Evolutionary conservation across 2,888 invertebrate species (phyloP), one percentile per base, ranked within the genome.

Genomic region (Busseola fusca): DNA sequence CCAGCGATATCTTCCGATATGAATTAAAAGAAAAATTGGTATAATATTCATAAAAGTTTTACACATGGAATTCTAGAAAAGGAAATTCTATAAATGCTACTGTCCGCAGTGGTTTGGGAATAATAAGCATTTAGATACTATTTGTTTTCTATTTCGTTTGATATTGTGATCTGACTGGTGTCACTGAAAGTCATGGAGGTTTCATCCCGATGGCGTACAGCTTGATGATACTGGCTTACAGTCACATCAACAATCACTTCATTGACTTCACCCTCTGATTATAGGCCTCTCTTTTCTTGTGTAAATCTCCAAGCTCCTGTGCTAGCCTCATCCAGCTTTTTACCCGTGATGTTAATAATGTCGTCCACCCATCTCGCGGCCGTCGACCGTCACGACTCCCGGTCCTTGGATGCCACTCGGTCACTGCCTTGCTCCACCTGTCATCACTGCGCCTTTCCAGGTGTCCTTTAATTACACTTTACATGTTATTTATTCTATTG

Each of bases 1-100:
- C 42, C 56, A 48, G 56, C 58, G 63, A 77, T 80, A 78, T 80
- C 78, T 69, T 65, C 30, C 60, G 52, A 78, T 69, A 60, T 57
- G 78, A 73, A 81, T 76, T 64, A 64, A 59, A 68, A 56, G 54
- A 48, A 68, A 63, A 30, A 52, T 54, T 34, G 56, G 54, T 64
- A 57, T 63, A 52, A 52, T 52, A 25, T 52, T 52, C 25, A 6
- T 25, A 25, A 2, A 14, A 25, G 25, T 50, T 52, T 21, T 48
- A 66, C 76, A 58, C 70, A 58, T 76, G 65, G n/a, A 59, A 18
- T 40, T 54, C 10, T 42, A 21, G 30, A 16, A 63, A 54, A 21
- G 7, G n/a, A 25, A n/a, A 48, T 63, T 42, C 10, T 30, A 50
- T 25, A 6, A 48, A 18, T n/a, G 14, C 25, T 42, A 25, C 9